Base-by-base conservation (phyloP, 2,888 invertebrate genomes). In the Tiliacea aurago region DNA sequence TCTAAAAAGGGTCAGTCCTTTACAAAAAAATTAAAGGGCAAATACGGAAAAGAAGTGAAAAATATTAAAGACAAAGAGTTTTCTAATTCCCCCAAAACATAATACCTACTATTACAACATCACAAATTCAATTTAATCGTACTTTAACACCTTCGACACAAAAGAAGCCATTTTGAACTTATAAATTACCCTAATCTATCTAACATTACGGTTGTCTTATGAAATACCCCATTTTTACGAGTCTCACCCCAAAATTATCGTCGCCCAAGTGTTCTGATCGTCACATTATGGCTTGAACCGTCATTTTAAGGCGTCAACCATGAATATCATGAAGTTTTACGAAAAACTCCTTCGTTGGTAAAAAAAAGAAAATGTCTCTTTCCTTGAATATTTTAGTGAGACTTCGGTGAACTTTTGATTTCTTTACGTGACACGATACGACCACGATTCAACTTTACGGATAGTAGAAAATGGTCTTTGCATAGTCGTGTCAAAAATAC, bases 221-320 rank as follows among this genome's bases (percentile, higher is more conserved):
- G 83, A 80, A 87, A 87, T 86, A 85, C 84, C 77, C 76, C 67
- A 78, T 81, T 82, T 84, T 85, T 86, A 77, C 71, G 58, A 64
- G 71, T 79, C 79, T 79, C 63, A 87, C 82, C 87, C 87, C 71
- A 45, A 81, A 80, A 80, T 86, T 87, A 90, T 87, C 86, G 84
- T 43, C 74, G 67, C 65, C 56, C 43, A 80, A 80, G 85, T 83
- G 83, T 84, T 11, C 69, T 88, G 89, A 89, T 88, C 86, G 81
- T 55, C 70, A 73, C 84, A 84, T 86, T 85, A 87, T 37, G n/a
- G 43, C 41, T 58, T 15, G 61, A 73, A 70, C 78, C 43, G 15
- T 78, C 75, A 70, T 76, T 74, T 80, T 76, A 64, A 86, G 80
- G 87, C 70, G 81, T 88, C 72, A 88, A 84, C 79, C 75, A 76